These are phyloP conservation scores for Stomatorhinus ivindoensis DNA, from an alignment of 2,113 vertebrate species.

Conservation along the genomic window DNA sequence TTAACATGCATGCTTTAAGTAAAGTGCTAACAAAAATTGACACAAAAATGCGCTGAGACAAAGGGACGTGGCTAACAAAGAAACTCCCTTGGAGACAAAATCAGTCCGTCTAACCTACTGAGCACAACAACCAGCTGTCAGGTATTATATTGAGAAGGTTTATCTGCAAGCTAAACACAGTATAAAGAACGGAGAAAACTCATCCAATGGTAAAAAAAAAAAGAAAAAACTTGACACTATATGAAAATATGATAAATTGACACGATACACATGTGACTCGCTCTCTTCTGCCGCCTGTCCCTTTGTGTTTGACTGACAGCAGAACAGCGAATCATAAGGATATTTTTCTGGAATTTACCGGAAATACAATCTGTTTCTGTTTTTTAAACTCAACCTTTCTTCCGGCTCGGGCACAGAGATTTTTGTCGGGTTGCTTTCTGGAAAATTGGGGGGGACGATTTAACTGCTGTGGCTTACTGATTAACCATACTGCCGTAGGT, in stretches of 20 bases:
- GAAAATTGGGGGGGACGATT: background rate
- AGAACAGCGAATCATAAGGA: background rate
- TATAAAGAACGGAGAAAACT: background rate
- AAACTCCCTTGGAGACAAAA: background rate
- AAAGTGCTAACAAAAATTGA: background rate
- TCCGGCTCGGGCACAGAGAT: background rate
- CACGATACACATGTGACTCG: background rate
- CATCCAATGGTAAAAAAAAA: background rate
- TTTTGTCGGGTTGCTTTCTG: background rate
- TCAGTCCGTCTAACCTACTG: background rate
- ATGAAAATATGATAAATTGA: background rate
- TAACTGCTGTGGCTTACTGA: background rate
- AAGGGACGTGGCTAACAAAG: background rate
- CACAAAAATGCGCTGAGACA: background rate
- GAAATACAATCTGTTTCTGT: background rate
- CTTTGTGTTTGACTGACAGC: slow-evolving; percentile 12
- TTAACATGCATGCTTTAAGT: too few species aligned
- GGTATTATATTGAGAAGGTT: background rate
- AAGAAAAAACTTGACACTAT: background rate
- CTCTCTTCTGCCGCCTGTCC: background rate
- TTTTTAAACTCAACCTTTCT: background rate
- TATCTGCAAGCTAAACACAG: background rate
- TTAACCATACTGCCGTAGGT: background rate
- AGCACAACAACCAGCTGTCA: background rate
- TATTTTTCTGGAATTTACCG: background rate